phyloP scores from a whole-genome alignment of 2,113 vertebrate species.

The Phyllostomus hastatus region DNA sequence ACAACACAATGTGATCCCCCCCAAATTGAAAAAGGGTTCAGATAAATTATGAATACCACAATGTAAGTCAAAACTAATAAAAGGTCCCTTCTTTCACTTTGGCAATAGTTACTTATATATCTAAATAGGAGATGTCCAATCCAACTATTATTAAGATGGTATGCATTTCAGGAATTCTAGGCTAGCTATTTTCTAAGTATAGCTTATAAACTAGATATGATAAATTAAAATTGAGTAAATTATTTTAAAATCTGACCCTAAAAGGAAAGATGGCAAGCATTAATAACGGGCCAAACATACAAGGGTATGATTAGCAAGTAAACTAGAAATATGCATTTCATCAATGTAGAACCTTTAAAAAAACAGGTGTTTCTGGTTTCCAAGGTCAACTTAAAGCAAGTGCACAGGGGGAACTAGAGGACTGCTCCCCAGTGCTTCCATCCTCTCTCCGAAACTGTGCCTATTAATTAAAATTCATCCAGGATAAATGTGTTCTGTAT shows the following conservation, averaged over 20 bases:
- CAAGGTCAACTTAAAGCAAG: conserved; percentile 5
- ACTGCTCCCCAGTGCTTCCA: background rate
- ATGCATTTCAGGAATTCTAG: background rate
- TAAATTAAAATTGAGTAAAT: background rate
- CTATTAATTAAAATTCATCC: background rate
- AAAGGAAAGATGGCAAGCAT: background rate
- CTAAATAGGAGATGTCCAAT: background rate
- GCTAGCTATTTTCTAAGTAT: conserved; percentile 32
- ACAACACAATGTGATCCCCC: background rate
- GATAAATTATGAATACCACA: conserved; percentile 23
- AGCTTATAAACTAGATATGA: background rate
- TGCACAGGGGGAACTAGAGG: background rate
- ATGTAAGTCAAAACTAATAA: conserved; percentile 2
- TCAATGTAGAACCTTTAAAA: background rate
- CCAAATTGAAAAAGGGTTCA: conserved; percentile 19
- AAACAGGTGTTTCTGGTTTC: conserved; percentile 14
- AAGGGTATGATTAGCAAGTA: background rate
- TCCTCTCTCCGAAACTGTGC: background rate
- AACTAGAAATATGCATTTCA: conserved; percentile 21
- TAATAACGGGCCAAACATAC: conserved; percentile 2
- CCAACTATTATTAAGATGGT: background rate
- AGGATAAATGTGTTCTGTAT: background rate
- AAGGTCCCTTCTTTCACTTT: background rate
- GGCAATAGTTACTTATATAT: background rate
- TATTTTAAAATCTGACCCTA: background rate